Evolutionary conservation across 2,888 invertebrate genomes (phyloP).

Genomic region (Hypena proboscidalis): DNA sequence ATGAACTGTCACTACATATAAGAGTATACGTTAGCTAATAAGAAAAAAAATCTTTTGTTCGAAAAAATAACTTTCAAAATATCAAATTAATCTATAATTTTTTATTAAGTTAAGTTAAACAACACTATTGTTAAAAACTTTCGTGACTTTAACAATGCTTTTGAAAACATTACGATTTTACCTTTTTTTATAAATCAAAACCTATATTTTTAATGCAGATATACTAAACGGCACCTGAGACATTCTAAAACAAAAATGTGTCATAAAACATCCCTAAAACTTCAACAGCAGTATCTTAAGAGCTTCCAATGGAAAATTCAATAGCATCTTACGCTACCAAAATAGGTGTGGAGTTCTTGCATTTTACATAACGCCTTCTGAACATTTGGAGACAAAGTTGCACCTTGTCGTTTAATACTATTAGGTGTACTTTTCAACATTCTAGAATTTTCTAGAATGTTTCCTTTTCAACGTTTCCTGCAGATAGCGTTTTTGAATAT

Average conservation of each 20-base stretch:
- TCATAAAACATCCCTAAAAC: slow-evolving; percentile 22
- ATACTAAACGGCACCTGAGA: no score
- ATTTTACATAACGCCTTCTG: slow-evolving; percentile 47
- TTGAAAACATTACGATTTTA: no score
- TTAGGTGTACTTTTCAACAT: slow-evolving; percentile 14
- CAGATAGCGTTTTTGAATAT: not conserved
- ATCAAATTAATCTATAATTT: no score
- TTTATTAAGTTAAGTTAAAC: no score
- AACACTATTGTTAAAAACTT: no score
- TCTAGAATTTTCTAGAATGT: slow-evolving; percentile 8
- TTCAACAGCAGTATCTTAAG: slow-evolving; percentile 37
- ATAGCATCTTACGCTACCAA: slow-evolving; percentile 36
- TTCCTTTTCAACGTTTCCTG: slow-evolving; percentile 4
- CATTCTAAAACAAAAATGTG: slow-evolving; percentile 20
- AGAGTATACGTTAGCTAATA: no score
- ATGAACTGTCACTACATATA: no score
- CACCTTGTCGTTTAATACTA: slow-evolving; percentile 25
- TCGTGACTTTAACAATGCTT: no score
- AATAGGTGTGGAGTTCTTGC: slow-evolving; percentile 37
- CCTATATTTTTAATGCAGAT: no score
- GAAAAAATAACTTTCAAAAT: no score
- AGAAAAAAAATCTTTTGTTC: no score
- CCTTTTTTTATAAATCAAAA: no score
- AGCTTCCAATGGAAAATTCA: slow-evolving; percentile 40
- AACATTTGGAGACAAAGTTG: slow-evolving; percentile 38